phyloP scores from a whole-genome alignment of 2,113 vertebrate species.

The Amphiprion percula region DNA sequence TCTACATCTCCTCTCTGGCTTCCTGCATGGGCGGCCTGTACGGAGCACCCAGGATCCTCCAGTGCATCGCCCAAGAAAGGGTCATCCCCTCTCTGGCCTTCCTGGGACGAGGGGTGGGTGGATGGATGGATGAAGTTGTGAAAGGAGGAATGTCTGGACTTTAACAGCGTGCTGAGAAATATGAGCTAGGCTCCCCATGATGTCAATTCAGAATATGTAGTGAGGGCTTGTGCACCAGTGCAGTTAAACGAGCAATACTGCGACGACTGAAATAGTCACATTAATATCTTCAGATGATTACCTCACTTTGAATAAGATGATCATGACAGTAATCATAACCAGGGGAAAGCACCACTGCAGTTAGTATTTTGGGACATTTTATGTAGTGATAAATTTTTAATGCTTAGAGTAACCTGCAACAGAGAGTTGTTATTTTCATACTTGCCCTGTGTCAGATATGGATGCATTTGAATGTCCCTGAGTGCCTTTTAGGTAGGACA shows the following conservation, averaged over 20 bases:
- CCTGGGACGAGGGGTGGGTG: constrained; percentile 91
- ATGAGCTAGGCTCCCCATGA: constrained; percentile 9
- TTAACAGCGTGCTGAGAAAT: background rate
- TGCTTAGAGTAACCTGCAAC: too few species aligned
- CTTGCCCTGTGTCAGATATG: too few species aligned
- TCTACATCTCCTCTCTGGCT: constrained; percentile 97
- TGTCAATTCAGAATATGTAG: constrained; percentile 1
- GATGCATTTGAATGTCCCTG: background rate
- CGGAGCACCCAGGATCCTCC: constrained; percentile 95
- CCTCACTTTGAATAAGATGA: too few species aligned
- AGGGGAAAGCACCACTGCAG: too few species aligned
- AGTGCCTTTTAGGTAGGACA: background rate
- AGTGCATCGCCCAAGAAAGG: constrained; percentile 96
- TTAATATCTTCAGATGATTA: background rate
- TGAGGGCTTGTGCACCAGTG: background rate
- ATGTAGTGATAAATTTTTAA: too few species aligned
- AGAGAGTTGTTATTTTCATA: too few species aligned
- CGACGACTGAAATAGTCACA: background rate
- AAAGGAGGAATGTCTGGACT: constrained; percentile 28
- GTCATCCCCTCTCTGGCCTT: constrained; percentile 91
- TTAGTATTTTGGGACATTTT: too few species aligned
- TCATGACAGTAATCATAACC: background rate
- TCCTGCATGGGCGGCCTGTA: constrained; percentile 99
- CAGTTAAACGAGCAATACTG: background rate
- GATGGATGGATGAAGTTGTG: constrained; percentile 14